These are phyloP conservation scores for Nemotelus nigrinus DNA, from an alignment of 2,888 invertebrate species.

Conservation along the genomic window DNA sequence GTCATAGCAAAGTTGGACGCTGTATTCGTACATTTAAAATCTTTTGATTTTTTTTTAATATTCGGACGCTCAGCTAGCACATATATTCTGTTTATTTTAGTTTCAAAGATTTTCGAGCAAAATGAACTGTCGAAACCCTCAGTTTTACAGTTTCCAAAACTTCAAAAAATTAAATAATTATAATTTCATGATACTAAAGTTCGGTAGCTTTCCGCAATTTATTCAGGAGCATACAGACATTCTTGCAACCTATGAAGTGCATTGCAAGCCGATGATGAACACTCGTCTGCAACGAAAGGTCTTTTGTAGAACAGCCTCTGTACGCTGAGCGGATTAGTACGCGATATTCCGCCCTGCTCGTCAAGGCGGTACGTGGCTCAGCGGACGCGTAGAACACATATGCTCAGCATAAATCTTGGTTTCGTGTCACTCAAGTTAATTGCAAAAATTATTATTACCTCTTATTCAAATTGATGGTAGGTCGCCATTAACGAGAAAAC, in stretches of 20 bases:
- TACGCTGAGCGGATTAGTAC: neutral
- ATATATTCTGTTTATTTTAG: too few relatives aligned
- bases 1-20: neutral
- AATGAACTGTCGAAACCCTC: too few relatives aligned
- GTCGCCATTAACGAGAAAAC: slow-evolving; percentile 45
- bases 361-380: neutral
- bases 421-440: slow-evolving; percentile 52
- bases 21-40: too few relatives aligned
- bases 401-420: slow-evolving; percentile 51
- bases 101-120: too few relatives aligned
- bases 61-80: too few relatives aligned
- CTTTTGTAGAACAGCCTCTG: neutral
- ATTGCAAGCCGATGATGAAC: slow-evolving; percentile 22
- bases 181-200: too few relatives aligned
- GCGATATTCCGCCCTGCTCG: neutral
- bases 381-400: slow-evolving; percentile 13
- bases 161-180: too few relatives aligned
- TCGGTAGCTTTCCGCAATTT: too few relatives aligned
- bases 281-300: slow-evolving; percentile 12
- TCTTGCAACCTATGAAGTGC: slow-evolving; percentile 30
- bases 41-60: too few relatives aligned
- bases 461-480: slow-evolving; percentile 51
- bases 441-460: slow-evolving; percentile 51
- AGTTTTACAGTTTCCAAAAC: too few relatives aligned
- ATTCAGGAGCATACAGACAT: neutral